Conservation (phyloP, 2,888 invertebrate genomes). For the Dendrolimus houi region DNA sequence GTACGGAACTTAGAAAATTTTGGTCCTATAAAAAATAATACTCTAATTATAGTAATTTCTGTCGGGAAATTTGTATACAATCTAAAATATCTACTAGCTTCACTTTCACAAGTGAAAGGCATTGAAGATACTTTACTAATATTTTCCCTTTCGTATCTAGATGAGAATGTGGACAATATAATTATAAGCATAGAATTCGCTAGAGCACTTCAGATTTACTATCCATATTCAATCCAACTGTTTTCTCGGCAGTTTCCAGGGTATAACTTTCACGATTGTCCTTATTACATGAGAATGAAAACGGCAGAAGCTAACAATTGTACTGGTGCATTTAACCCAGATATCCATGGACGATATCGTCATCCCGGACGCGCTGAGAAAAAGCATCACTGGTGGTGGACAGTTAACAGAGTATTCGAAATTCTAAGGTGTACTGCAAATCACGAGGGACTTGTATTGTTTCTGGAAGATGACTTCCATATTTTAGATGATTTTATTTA, state of each 20-base stretch:
- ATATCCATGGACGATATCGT: constrained; percentile 33
- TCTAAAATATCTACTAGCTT: constrained; percentile 34
- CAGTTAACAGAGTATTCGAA: constrained; percentile 44
- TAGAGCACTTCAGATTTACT: constrained; percentile 13
- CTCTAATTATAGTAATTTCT: constrained; percentile 35
- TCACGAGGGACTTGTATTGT: constrained; percentile 32
- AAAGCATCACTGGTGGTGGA: constrained; percentile 59
- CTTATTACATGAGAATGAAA: constrained; percentile 18
- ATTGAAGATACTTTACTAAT: constrained; percentile 39
- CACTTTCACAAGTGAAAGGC: constrained; percentile 32
- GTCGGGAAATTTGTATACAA: constrained; percentile 24
- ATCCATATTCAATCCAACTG: constrained; percentile 35
- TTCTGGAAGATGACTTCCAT: constrained; percentile 36
- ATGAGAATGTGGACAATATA: constrained; percentile 28
- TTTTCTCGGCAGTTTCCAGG: constrained; percentile 35
- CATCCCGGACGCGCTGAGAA: constrained; percentile 26
- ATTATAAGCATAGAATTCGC: constrained; percentile 40
- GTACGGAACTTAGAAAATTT: constrained; percentile 29
- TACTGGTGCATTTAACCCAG: constrained; percentile 28
- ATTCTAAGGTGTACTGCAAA: constrained; percentile 18
- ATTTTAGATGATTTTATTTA: constrained; percentile 43
- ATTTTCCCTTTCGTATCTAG: constrained; percentile 41
- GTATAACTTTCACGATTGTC: constrained; percentile 26
- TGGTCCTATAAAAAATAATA: constrained; percentile 25
- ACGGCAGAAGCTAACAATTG: constrained; percentile 26